These are phyloP conservation scores for Seriola quinqueradiata DNA, from an alignment of 2,113 vertebrate species.

Conservation along the genomic window DNA sequence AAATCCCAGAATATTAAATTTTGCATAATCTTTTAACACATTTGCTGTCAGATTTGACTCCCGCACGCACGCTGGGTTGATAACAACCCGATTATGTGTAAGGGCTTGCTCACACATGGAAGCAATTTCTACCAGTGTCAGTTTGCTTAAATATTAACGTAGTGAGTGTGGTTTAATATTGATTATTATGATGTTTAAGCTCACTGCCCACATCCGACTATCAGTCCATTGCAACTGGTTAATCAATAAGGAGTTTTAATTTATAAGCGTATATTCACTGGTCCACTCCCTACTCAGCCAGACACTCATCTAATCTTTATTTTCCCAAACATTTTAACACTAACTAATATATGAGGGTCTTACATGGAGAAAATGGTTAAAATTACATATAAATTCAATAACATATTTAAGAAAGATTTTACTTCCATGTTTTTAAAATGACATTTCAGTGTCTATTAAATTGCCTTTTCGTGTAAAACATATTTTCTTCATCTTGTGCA, in stretches of 20 bases:
- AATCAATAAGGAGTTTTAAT: not conserved
- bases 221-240: not conserved
- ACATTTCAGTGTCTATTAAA: no score
- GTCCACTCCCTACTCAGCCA: not conserved
- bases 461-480: no score
- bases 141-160: not conserved
- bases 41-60: constrained; percentile 67
- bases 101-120: constrained; percentile 2
- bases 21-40: constrained; percentile 69
- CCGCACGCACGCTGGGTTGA: constrained; percentile 17
- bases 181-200: not conserved
- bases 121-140: not conserved
- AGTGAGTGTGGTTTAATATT: constrained; percentile 18
- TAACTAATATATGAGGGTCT: not conserved
- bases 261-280: not conserved
- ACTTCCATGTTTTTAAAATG: no score
- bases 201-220: not conserved
- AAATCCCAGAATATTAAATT: constrained; percentile 69
- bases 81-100: constrained; percentile 30
- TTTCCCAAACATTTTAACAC: not conserved
- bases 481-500: no score
- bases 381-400: no score
- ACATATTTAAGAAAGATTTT: no score
- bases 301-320: not conserved
- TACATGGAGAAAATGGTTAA: not conserved